A percentile compares a stretch with the other conserved stretches of the same genome.
Conservation (phyloP, 2,888 invertebrate species). For the Halictus ligatus region DNA sequence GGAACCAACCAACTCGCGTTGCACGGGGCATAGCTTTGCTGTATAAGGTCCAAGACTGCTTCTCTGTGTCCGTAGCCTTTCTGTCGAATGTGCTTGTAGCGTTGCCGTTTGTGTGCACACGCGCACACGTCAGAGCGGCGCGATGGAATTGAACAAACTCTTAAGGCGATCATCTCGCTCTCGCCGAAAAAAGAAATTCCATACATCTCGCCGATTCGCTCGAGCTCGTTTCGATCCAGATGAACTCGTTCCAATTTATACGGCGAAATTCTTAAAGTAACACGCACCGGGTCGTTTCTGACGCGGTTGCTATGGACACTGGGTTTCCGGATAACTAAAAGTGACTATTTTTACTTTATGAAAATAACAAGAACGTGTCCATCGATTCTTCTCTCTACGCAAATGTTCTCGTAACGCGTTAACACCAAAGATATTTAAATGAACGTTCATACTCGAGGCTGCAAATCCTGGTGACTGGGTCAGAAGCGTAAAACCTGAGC, state of each 20-base stretch:
- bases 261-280: not conserved
- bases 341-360: too few relatives aligned
- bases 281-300: not conserved
- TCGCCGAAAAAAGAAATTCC: not conserved
- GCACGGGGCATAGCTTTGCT: conserved; percentile 71
- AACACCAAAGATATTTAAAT: not conserved
- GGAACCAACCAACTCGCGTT: conserved; percentile 80
- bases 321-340: too few relatives aligned
- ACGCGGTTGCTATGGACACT: not conserved
- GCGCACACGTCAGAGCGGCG: conserved; percentile 18
- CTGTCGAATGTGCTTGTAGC: conserved; percentile 31
- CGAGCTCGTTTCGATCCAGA: not conserved
- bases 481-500: not conserved
- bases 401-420: not conserved
- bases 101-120: conserved; percentile 35
- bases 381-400: too few relatives aligned
- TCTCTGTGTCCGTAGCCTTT: conserved; percentile 57
- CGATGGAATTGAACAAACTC: conserved; percentile 61
- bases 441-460: not conserved
- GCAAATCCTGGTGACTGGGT: conserved; percentile 1
- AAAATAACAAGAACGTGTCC: too few relatives aligned
- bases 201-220: not conserved
- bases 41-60: conserved; percentile 68
- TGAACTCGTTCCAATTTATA: not conserved
- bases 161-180: conserved; percentile 52